phyloP scores from a whole-genome alignment of 1,140 invertebrate species.

The Drosophila arizonae region DNA sequence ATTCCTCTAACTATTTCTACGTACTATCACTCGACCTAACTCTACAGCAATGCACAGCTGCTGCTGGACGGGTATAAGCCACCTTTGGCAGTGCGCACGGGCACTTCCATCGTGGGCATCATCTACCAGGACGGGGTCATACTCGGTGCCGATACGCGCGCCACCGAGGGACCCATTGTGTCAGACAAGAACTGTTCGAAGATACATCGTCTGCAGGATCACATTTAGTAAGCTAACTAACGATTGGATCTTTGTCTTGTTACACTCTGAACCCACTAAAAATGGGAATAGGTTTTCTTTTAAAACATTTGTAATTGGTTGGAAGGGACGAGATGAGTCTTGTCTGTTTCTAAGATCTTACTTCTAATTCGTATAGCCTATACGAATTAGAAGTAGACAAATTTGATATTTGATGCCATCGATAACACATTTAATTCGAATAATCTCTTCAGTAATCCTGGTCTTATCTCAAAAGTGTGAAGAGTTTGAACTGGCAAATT shows the following conservation, averaged over 20 bases:
- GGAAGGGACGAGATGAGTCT: too few species aligned
- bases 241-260: not conserved
- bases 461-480: too few species aligned
- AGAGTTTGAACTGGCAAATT: too few species aligned
- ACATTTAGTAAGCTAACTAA: slow-evolving; percentile 92
- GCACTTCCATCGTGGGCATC: slow-evolving; percentile 98
- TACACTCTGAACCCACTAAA: too few species aligned
- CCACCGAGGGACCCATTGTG: slow-evolving; percentile 96
- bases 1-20: not conserved
- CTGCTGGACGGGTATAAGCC: slow-evolving; percentile 89
- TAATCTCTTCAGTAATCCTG: too few species aligned
- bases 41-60: slow-evolving; percentile 92
- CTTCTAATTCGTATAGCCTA: too few species aligned
- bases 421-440: too few species aligned
- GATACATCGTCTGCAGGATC: slow-evolving; percentile 96
- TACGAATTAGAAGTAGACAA: too few species aligned
- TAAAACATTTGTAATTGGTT: too few species aligned
- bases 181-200: slow-evolving; percentile 98
- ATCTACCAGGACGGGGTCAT: slow-evolving; percentile 97
- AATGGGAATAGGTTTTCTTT: too few species aligned
- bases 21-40: not conserved
- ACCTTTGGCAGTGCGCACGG: slow-evolving; percentile 95
- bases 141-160: slow-evolving; percentile 98
- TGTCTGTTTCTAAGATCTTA: too few species aligned
- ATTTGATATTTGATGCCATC: too few species aligned